Conservation (phyloP, 2,797 vertebrate genomes). For the Phalloptychus januarius region DNA sequence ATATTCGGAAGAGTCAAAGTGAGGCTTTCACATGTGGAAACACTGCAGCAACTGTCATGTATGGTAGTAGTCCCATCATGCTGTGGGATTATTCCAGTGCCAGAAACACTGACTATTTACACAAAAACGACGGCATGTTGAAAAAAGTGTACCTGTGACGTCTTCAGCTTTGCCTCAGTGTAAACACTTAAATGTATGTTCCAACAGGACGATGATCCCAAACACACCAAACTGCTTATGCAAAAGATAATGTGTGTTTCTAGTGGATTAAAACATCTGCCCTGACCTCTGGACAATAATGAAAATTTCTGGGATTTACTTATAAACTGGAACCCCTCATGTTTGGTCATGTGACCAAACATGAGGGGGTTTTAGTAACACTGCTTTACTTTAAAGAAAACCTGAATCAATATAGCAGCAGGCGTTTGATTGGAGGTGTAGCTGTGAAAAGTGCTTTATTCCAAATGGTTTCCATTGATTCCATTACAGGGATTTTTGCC, state of each 20-base stretch:
- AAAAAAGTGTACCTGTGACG: too few species aligned
- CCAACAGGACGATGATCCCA: not conserved
- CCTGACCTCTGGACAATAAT: not conserved
- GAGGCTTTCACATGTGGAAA: not conserved
- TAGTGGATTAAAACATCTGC: not conserved
- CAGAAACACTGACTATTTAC: not conserved
- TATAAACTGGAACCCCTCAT: not conserved
- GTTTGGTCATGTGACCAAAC: not conserved
- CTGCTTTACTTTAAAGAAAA: not conserved
- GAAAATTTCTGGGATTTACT: not conserved
- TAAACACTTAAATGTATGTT: not conserved
- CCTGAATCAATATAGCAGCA: too few species aligned
- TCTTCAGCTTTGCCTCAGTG: not conserved
- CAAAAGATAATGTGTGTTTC: not conserved
- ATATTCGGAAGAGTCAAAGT: not conserved
- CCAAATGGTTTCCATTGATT: conserved; percentile 16
- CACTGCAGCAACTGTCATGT: not conserved
- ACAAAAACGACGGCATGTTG: not conserved
- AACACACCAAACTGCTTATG: not conserved
- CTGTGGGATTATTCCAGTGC: not conserved
- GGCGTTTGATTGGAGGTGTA: not conserved
- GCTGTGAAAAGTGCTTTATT: conserved; percentile 10
- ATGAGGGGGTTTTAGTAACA: not conserved
- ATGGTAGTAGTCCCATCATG: not conserved
- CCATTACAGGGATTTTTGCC: not conserved